Evolutionary conservation across 2,888 invertebrate genomes (phyloP).

Genomic region (Ischnus inquisitorius): DNA sequence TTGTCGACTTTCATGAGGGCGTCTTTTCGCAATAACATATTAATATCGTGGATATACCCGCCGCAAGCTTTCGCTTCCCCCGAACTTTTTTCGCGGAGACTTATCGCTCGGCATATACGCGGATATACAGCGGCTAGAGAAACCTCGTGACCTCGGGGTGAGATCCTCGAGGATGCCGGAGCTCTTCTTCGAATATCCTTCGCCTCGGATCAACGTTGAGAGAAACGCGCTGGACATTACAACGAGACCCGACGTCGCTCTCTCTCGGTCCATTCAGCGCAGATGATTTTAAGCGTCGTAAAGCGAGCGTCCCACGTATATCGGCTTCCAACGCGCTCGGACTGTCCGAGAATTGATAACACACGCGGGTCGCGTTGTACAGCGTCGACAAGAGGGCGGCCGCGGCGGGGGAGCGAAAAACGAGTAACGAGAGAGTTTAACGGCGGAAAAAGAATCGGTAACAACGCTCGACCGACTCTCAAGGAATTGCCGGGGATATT

Average conservation of each 20-base stretch:
- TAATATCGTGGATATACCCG: constrained; percentile 80
- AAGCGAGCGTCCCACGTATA: constrained; percentile 82
- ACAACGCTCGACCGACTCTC: constrained; percentile 33
- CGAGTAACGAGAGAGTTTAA: constrained; percentile 45
- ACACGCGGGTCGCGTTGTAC: constrained; percentile 47
- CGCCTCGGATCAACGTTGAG: constrained; percentile 79
- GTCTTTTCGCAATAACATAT: constrained; percentile 85
- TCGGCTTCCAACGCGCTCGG: constrained; percentile 58
- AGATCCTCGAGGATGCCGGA: constrained; percentile 75
- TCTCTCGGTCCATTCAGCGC: constrained; percentile 57
- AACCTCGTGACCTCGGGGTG: constrained; percentile 45
- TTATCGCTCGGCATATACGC: constrained; percentile 72
- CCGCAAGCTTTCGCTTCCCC: constrained; percentile 55
- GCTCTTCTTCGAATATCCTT: constrained; percentile 50
- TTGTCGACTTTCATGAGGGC: constrained; percentile 85
- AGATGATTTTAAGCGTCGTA: constrained; percentile 81
- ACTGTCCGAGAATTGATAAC: constrained; percentile 75
- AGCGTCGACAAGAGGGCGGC: constrained; percentile 52
- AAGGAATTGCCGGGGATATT: constrained; percentile 33
- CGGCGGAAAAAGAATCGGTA: constrained; percentile 37
- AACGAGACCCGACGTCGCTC: constrained; percentile 67
- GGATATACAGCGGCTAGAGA: constrained; percentile 27
- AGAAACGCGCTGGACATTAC: constrained; percentile 74
- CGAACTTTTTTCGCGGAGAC: constrained; percentile 74
- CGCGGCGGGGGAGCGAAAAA: constrained; percentile 59